Base-by-base conservation (phyloP, 1,140 invertebrate genomes). In the Sinonovacula constricta region DNA sequence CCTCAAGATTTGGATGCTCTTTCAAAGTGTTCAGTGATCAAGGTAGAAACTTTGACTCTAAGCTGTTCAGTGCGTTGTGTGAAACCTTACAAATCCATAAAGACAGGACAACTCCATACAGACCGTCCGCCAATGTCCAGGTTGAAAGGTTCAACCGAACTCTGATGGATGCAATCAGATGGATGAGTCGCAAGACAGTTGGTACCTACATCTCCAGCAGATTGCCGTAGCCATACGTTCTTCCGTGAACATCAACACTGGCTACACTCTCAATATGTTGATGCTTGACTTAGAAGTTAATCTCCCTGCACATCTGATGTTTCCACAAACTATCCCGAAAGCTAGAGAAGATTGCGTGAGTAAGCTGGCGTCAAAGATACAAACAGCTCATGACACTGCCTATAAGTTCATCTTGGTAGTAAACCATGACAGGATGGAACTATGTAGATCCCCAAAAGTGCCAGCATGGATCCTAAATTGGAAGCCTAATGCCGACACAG, bases 351-450 rank as follows among this genome's bases (percentile, higher is more conserved):
- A 59, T n/a, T 24, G 31, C 31, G 57, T 59, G 1, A 18, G 26
- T 1, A 15, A n/a, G 18, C 26, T 3, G 57, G 57, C 24, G 26
- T 18, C 15, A 24, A 57, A 26, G 10, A 57, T 57, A 26, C 24
- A 18, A 14, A 15, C 18, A 28, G 57, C 57, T 15, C 57, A 59
- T 28, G 2, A 3, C 4, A 59, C 57, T 28, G 57, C 57, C 26
- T 15, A 30, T 2, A 12, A 28, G 18, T 59, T 22, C n/a, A 24
- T 22, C 18, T 1, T 2, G 18, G 31, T 28, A 15, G n/a, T 59
- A 15, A 59, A 59, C 26, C 57, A 59, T 59, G 57, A 59, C 57
- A 22, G 57, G 57, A 59, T 59, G 57, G 31, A 59, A 26, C 18
- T 22, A 59, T 59, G 26, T 28, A 59, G 26, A 59, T 18, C 15